These are phyloP conservation scores for Cheilosia scutellata DNA, from an alignment of 2,888 invertebrate species.

Conservation along the genomic window DNA sequence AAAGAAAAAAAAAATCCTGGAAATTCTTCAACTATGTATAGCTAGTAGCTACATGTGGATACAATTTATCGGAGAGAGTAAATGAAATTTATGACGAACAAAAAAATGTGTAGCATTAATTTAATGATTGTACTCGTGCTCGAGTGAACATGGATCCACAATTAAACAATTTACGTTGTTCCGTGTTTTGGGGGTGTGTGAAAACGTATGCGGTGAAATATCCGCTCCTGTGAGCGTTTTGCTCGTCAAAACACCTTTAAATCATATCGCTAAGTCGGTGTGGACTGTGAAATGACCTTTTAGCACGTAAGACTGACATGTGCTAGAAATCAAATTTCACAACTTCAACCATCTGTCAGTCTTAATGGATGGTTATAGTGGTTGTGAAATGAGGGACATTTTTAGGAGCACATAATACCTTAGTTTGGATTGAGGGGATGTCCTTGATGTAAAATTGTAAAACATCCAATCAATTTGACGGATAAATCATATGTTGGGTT, in stretches of 20 bases:
- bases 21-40: slow-evolving; percentile 7
- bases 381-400: not conserved
- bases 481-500: too few species aligned
- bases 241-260: slow-evolving; percentile 27
- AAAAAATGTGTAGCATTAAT: slow-evolving; percentile 48
- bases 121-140: slow-evolving; percentile 49
- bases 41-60: not conserved
- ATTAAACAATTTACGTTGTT: slow-evolving; percentile 51
- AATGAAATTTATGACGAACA: slow-evolving; percentile 35
- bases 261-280: slow-evolving; percentile 15
- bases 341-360: slow-evolving; percentile 2
- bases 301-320: slow-evolving; percentile 21
- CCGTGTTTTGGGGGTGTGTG: slow-evolving; percentile 8
- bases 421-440: not conserved
- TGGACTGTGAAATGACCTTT: not conserved
- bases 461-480: too few species aligned
- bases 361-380: not conserved
- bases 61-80: slow-evolving; percentile 5
- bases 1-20: slow-evolving; percentile 3
- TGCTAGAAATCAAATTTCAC: slow-evolving; percentile 17
- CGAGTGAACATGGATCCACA: slow-evolving; percentile 38
- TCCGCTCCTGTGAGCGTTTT: too few species aligned
- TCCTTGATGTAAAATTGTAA: too few species aligned
- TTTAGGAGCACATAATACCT: not conserved
- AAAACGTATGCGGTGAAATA: not conserved